Conservation (phyloP, 2,888 invertebrate species). For the Drosophila tanythrix region DNA sequence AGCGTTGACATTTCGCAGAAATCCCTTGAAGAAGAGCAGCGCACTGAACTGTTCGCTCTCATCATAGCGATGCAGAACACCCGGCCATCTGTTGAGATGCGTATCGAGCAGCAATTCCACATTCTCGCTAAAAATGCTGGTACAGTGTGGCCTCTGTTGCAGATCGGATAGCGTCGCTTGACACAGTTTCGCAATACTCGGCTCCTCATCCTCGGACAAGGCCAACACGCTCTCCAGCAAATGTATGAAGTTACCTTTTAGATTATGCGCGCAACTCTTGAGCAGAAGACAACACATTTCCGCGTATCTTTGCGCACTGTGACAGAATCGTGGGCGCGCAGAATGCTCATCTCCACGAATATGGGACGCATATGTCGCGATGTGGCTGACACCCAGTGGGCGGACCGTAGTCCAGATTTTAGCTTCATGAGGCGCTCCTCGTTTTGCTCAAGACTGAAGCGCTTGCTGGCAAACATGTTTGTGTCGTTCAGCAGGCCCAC, state of each 20-base stretch:
- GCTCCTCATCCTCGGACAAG: conserved; percentile 89
- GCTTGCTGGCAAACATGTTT: conserved; percentile 62
- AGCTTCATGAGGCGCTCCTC: conserved; percentile 69
- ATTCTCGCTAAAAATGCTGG: conserved; percentile 81
- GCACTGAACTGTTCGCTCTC: conserved; percentile 87
- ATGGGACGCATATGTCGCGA: conserved; percentile 78
- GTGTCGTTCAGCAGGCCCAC: conserved; percentile 36
- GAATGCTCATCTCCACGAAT: conserved; percentile 85
- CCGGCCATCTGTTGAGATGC: conserved; percentile 87
- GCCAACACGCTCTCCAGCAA: conserved; percentile 89
- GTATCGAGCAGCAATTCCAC: conserved; percentile 87
- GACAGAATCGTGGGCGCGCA: conserved; percentile 87
- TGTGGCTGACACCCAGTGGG: conserved; percentile 85
- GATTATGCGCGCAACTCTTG: conserved; percentile 87
- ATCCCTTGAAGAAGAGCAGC: conserved; percentile 89
- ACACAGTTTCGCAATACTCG: conserved; percentile 85
- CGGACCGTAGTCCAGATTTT: conserved; percentile 69
- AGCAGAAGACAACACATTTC: conserved; percentile 87
- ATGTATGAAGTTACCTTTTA: conserved; percentile 87
- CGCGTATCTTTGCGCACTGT: conserved; percentile 88
- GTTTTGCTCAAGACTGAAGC: conserved; percentile 53
- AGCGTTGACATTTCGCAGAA: conserved; percentile 87
- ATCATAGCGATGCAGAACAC: conserved; percentile 89
- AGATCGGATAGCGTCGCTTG: conserved; percentile 84
- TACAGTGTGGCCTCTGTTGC: conserved; percentile 61